Base-by-base conservation (phyloP, 2,797 vertebrate genomes). In the Sphaeramia orbicularis region DNA sequence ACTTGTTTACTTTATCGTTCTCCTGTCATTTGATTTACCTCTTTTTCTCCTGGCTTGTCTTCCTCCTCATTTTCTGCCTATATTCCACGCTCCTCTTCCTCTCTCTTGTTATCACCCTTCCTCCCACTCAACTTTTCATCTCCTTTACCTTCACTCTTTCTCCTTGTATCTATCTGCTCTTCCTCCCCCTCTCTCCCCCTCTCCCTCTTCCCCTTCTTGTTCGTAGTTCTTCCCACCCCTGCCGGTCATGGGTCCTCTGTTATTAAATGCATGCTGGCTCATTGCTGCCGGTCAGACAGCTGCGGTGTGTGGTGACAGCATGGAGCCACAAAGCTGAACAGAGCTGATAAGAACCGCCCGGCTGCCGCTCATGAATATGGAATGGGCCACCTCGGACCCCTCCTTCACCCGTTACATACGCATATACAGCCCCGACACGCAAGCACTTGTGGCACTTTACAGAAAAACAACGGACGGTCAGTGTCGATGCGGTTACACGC, bases 281-380 rank as follows among this genome's bases (percentile, higher is more conserved):
- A 10, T 37, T 24, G 69, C 58, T 66, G 67, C 56, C 1, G 49
- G 76, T 75, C 65, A 62, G 69, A 49, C 19, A 5, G 52, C 67
- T n/a, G 30, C 8, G 0, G 65, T 48, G 63, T 62, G 60, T 41
- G 41, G 71, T 47, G 77, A 78, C 78, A 64, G 70, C 74, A 62
- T 3, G 16, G 56, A 66, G 52, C 48, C 45, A 57, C 30, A 47
- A 78, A 85, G 72, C 82, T 89, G 82, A 81, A 73, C 58, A 7
- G 8, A 65, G 64, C 62, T 76, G 88, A 89, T 89, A 90, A 88
- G 75, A 80, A 58, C 45, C 11, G 1, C 65, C 52, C 6, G 35
- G 51, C 72, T 58, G 65, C 66, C 3, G 42, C 61, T 84, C 76
- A 75, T 90, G 63, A 81, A 87, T 90, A 86, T 83, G 76, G 57